Percentiles rank a stretch among this genome's conserved stretches.
Evolutionary conservation across 2,797 vertebrate genomes (phyloP).

Genomic region (Pipistrellus nathusii): DNA sequence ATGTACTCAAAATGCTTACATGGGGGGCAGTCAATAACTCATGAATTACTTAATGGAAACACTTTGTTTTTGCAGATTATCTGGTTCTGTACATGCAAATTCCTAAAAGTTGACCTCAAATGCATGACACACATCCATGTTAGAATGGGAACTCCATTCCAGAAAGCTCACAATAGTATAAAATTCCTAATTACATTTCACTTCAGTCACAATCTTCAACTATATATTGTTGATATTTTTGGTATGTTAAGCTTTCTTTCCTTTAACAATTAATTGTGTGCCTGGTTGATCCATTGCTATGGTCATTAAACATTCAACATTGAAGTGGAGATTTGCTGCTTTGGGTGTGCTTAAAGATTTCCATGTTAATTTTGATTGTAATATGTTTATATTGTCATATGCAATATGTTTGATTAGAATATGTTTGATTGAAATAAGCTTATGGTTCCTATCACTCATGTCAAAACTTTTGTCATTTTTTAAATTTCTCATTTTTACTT

Average conservation of each 20-base stretch:
- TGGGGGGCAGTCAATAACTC: not conserved
- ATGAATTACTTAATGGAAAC: not conserved
- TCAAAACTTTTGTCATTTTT: conserved; percentile 39
- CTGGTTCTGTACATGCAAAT: not conserved
- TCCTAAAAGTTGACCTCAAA: not conserved
- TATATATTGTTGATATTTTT: conserved; percentile 10
- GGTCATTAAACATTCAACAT: not conserved
- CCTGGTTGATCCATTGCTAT: not conserved
- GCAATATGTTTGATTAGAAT: not conserved
- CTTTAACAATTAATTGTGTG: not conserved
- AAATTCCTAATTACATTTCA: conserved; percentile 18
- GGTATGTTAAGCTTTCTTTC: conserved; percentile 33
- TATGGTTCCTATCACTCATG: not conserved
- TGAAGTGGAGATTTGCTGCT: not conserved
- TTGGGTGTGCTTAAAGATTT: not conserved
- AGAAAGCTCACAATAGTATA: not conserved
- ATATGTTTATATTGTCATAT: not conserved
- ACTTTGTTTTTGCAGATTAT: not conserved
- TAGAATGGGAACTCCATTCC: not conserved
- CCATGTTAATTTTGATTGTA: conserved; percentile 32
- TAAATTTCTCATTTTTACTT: not conserved
- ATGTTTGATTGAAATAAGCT: not conserved
- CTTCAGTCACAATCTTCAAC: not conserved
- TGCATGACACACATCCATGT: not conserved
- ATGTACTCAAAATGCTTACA: not conserved